Evolutionary conservation across 2,888 invertebrate genomes (phyloP), one percentile per base, ranked within the genome.

Genomic region (Drosophila histrio): DNA sequence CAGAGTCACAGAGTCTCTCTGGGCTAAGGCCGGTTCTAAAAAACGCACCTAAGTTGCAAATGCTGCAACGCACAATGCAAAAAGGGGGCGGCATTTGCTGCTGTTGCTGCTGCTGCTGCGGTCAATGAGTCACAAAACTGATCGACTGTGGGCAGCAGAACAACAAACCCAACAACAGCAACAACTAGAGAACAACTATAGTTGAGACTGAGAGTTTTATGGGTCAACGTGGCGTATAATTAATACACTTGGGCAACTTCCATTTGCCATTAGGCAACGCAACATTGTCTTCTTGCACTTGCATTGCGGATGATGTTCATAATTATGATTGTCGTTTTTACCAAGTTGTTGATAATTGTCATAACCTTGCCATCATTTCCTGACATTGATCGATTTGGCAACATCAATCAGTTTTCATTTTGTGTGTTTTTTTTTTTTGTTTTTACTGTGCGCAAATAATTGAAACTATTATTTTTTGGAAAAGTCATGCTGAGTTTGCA

Each of bases 311-410:
- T 76, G 68, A 60, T 72, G 59, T 43, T 56, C 36, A 52, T 69
- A 53, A 78, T 76, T 66, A 64, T 69, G 53, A 76, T 72, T 34
- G 38, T 24, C 56, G 19, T 72, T 70, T 60, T 68, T 66, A 53
- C 60, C 54, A 38, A 43, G 34, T 66, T 59, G 49, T 52, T 67
- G 70, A 86, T 86, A 83, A 86, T 86, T 86, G 80, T 76, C 73
- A 66, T 79, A 83, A 83, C 83, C 83, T 83, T 83, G 83, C 87
- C 87, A 87, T 84, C 83, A 77, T 87, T 83, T 83, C 84, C 83
- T 83, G 83, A 83, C 83, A 87, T 81, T 87, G 83, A 83, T 83
- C 84, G 82, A 83, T 83, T 83, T 82, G 87, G 56, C 73, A 73
- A 68, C 76, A 68, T 69, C 76, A 62, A 72, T 72, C 72, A 71